Evolutionary conservation across 2,888 invertebrate genomes (phyloP).

Genomic region (Trachelus stipa): DNA sequence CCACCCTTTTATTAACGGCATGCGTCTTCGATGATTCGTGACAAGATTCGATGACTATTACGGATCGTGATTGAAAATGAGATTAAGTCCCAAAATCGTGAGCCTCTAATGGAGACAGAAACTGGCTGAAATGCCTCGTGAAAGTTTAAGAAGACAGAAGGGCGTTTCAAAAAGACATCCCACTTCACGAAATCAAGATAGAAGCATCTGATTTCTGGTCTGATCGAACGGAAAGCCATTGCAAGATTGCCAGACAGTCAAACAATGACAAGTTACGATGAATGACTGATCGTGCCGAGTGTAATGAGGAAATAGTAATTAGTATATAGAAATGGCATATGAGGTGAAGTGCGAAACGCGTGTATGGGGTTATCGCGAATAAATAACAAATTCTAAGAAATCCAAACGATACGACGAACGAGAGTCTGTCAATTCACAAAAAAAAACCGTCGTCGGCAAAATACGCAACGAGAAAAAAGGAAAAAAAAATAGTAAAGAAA

Average conservation of each 20-base stretch:
- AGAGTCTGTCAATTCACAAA: neutral
- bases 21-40: slow-evolving; percentile 27
- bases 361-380: neutral
- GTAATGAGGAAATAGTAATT: neutral
- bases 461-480: neutral
- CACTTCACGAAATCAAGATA: neutral
- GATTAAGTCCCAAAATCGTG: neutral
- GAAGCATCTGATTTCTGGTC: neutral
- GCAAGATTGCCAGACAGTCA: neutral
- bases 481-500: slow-evolving; percentile 3
- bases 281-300: neutral
- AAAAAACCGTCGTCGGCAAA: neutral
- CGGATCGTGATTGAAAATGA: neutral
- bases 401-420: neutral
- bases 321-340: neutral
- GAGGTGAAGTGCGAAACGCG: neutral
- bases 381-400: slow-evolving; percentile 26
- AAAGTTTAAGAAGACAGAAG: neutral
- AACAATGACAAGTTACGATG: neutral
- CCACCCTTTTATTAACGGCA: slow-evolving; percentile 40
- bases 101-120: neutral
- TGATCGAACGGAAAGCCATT: neutral
- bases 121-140: neutral
- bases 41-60: neutral
- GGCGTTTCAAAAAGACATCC: neutral